Percentiles rank a stretch among this genome's conserved stretches.
These are phyloP conservation scores for Eulemur albifrons DNA, from an alignment of 2,797 vertebrate genomes.

Conservation along the genomic window DNA sequence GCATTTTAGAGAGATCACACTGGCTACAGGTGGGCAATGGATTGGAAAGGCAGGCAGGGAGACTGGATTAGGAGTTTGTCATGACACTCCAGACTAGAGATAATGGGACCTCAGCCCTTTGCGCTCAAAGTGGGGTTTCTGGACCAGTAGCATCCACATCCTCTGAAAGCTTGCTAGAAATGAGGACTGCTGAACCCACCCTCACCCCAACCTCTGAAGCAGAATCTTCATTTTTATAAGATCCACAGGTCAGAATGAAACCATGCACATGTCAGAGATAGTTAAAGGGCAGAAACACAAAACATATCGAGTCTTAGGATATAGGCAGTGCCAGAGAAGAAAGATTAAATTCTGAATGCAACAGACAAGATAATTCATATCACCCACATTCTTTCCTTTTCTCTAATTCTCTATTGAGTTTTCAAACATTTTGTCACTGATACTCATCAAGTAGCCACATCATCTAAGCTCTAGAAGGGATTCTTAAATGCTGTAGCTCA, in stretches of 20 bases:
- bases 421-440: neutral
- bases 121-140: neutral
- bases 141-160: neutral
- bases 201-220: neutral
- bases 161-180: neutral
- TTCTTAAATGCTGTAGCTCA: neutral
- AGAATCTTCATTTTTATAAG: neutral
- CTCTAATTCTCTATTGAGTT: neutral
- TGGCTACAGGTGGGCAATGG: neutral
- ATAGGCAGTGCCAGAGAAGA: neutral
- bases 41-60: neutral
- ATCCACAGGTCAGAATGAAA: neutral
- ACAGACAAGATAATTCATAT: neutral
- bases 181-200: neutral
- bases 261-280: neutral
- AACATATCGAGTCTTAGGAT: neutral
- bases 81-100: neutral
- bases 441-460: neutral
- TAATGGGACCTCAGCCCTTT: neutral
- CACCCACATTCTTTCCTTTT: neutral
- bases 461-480: neutral
- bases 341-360: neutral
- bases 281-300: neutral
- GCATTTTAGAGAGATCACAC: neutral
- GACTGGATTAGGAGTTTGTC: neutral